A percentile compares a stretch with the other conserved stretches of the same genome.
phyloP scores from a whole-genome alignment of 2,797 vertebrate genomes.

The Enoplosus armatus region DNA sequence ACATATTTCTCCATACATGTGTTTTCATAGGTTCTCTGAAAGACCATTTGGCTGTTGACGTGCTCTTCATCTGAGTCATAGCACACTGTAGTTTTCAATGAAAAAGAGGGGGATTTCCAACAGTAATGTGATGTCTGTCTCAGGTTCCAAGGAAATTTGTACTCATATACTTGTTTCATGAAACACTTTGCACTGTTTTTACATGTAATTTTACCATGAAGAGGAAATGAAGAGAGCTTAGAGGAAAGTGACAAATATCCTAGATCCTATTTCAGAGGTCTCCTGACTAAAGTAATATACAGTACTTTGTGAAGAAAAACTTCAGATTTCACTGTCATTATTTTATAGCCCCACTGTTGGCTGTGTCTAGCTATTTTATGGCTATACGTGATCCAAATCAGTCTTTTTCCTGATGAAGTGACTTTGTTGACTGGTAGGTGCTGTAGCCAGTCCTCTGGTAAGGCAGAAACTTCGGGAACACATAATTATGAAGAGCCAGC shows the following conservation, averaged over 20 bases:
- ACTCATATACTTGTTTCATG: constrained; percentile 48
- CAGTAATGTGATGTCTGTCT: constrained; percentile 29
- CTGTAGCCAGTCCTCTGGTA: constrained; percentile 91
- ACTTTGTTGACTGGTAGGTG: constrained; percentile 81
- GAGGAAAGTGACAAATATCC: constrained; percentile 15
- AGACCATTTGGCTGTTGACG: constrained; percentile 24
- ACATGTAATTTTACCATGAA: constrained; percentile 18
- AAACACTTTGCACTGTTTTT: constrained; percentile 29
- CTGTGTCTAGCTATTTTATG: background rate
- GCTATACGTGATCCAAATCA: background rate
- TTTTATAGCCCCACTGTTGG: background rate
- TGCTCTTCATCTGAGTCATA: constrained; percentile 65
- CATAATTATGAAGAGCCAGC: constrained; percentile 89
- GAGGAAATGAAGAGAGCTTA: constrained; percentile 33
- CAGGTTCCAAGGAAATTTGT: constrained; percentile 59
- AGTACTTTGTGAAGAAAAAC: background rate
- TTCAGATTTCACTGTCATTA: background rate
- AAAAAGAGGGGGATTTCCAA: constrained; percentile 69
- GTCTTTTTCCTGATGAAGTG: constrained; percentile 27
- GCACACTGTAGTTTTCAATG: constrained; percentile 33
- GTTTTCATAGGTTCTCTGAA: constrained; percentile 33
- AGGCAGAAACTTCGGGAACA: constrained; percentile 90
- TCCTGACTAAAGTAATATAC: background rate
- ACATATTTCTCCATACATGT: constrained; percentile 19
- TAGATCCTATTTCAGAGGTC: background rate